Evolutionary conservation across 2,113 vertebrate genomes (phyloP).

Genomic region (Pipra filicauda): DNA sequence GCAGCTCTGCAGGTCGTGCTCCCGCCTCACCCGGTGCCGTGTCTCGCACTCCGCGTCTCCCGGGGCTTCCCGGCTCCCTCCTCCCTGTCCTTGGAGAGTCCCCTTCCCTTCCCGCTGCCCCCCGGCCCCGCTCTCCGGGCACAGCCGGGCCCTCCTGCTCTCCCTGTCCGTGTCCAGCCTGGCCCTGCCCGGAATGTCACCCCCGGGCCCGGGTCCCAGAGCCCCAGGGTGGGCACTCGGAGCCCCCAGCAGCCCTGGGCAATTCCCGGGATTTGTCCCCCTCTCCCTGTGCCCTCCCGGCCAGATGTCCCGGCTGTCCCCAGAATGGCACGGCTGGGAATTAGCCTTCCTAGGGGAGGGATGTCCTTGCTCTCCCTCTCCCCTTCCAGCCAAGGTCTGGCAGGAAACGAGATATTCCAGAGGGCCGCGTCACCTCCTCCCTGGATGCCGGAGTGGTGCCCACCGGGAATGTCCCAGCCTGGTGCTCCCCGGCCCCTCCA

Average conservation of each 20-base stretch:
- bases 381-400: accelerated
- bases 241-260: accelerated
- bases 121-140: neutral
- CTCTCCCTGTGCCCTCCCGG: neutral
- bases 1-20: accelerated
- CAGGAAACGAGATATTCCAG: neutral
- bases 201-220: neutral
- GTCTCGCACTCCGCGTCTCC: accelerated
- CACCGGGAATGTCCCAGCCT: neutral
- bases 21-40: accelerated
- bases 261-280: neutral
- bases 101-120: neutral
- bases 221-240: neutral
- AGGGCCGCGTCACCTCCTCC: neutral
- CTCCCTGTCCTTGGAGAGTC: neutral
- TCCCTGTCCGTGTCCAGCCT: neutral
- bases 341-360: neutral
- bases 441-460: neutral
- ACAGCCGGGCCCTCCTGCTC: too few relatives aligned
- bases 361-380: neutral
- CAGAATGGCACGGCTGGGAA: neutral
- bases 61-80: neutral
- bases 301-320: neutral
- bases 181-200: neutral
- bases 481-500: neutral